A percentile compares a stretch with the other conserved stretches of the same genome.
These are phyloP conservation scores for Pollenia griseotomentosa DNA, from an alignment of 2,888 invertebrate genomes.

Conservation along the genomic window DNA sequence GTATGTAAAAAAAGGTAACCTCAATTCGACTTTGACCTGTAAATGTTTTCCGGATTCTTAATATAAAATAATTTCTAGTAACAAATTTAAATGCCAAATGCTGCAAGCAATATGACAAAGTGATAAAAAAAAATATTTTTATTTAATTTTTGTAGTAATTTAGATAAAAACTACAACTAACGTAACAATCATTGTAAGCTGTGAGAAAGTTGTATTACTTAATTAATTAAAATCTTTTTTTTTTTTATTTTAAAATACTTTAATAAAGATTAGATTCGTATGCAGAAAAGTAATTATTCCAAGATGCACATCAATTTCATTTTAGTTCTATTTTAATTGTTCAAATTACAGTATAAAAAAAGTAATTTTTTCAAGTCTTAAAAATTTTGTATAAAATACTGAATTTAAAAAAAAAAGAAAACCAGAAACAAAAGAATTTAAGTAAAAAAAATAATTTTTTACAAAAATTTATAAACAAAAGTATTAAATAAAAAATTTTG, in stretches of 20 bases:
- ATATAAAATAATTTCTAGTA: background rate
- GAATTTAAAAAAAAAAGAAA: too few species aligned
- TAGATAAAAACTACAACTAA: conserved; percentile 48
- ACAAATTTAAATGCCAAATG: background rate
- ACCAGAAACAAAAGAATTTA: too few species aligned
- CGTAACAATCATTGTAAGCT: conserved; percentile 23
- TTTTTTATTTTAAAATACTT: background rate
- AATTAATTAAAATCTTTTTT: background rate
- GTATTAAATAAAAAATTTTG: background rate
- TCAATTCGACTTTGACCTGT: background rate
- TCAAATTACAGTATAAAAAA: conserved; percentile 18
- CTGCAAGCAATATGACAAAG: conserved; percentile 40
- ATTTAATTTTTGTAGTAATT: conserved; percentile 39
- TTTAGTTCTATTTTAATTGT: conserved; percentile 49
- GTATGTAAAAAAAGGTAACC: background rate
- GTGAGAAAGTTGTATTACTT: conserved; percentile 31
- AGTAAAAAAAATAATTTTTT: background rate
- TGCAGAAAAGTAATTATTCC: background rate
- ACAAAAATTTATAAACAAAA: background rate
- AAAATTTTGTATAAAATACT: too few species aligned
- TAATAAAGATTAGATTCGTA: conserved; percentile 52
- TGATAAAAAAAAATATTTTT: conserved; percentile 43
- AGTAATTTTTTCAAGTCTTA: background rate
- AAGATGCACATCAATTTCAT: conserved; percentile 35
- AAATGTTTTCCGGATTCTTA: background rate